Evolutionary conservation across 2,113 vertebrate species (phyloP).

Genomic region (Mohoua ochrocephala): DNA sequence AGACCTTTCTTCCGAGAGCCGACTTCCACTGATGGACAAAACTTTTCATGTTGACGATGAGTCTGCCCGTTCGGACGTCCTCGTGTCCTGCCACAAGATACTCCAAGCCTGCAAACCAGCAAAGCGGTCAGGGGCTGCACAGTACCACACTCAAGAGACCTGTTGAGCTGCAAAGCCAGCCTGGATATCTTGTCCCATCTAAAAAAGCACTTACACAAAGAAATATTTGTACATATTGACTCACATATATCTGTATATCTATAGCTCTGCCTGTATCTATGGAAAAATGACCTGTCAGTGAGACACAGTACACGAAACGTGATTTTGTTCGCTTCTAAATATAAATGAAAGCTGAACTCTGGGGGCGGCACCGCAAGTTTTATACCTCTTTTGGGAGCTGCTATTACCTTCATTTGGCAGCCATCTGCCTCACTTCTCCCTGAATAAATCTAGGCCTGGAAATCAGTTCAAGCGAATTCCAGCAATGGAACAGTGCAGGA

Average conservation of each 20-base stretch:
- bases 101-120: conserved; percentile 79
- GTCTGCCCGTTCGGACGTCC: conserved; percentile 81
- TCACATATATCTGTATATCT: background rate
- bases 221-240: background rate
- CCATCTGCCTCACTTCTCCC: background rate
- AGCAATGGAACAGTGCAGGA: background rate
- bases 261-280: background rate
- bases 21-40: conserved; percentile 93
- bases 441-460: background rate
- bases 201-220: background rate
- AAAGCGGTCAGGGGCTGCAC: background rate
- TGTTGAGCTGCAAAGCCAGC: background rate
- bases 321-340: background rate
- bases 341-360: background rate
- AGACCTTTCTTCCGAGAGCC: conserved; percentile 85
- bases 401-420: background rate
- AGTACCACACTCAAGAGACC: background rate
- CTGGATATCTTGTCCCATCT: background rate
- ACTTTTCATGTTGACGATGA: conserved; percentile 97
- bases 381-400: background rate
- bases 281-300: background rate
- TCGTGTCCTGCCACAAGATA: conserved; percentile 93
- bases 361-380: background rate
- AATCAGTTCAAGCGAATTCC: background rate
- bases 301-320: background rate